phyloP scores from a whole-genome alignment of 2,113 vertebrate genomes.

The Hydropotes inermis region DNA sequence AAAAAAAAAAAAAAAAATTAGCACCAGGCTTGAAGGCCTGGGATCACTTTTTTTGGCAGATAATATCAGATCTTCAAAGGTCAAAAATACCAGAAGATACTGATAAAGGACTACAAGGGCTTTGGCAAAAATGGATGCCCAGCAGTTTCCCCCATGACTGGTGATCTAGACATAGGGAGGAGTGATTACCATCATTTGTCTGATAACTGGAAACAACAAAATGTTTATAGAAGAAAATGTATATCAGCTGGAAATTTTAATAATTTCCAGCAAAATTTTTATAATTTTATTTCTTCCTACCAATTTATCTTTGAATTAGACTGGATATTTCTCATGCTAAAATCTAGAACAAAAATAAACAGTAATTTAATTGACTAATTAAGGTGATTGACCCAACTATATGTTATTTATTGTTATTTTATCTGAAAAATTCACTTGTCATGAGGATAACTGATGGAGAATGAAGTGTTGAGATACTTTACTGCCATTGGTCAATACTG shows the following conservation, averaged over 20 bases:
- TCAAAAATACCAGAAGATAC: neutral
- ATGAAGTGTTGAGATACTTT: neutral
- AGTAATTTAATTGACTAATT: neutral
- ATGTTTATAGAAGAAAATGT: neutral
- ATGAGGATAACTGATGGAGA: accelerated
- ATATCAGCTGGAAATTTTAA: neutral
- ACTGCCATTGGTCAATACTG: neutral
- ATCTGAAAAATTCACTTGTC: neutral
- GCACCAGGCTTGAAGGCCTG: neutral
- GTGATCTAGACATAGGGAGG: accelerated
- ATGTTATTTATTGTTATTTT: neutral
- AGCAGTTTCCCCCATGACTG: neutral
- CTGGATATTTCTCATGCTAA: neutral
- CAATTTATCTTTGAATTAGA: neutral
- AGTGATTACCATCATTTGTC: accelerated
- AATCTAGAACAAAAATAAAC: neutral
- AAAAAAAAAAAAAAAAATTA: neutral
- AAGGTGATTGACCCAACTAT: neutral
- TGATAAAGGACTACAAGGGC: accelerated
- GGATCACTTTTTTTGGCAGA: neutral
- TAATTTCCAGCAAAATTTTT: neutral
- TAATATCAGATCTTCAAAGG: neutral
- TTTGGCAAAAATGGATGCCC: neutral
- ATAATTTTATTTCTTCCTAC: neutral
- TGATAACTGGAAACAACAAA: neutral